phyloP scores from a whole-genome alignment of 2,888 invertebrate genomes.

The Tenthredo scrophulariae region DNA sequence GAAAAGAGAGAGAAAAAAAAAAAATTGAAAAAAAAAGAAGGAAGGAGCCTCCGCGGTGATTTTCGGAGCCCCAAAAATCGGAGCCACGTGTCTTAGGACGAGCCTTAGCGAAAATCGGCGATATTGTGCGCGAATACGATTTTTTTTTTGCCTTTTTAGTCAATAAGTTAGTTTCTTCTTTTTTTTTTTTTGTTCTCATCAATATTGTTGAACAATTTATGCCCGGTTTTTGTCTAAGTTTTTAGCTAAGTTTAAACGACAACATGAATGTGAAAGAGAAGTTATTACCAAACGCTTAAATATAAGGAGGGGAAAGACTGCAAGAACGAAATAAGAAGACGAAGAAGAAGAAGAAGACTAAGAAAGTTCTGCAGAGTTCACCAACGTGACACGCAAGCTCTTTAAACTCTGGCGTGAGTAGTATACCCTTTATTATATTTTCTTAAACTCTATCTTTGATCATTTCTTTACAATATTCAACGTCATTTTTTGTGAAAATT shows the following conservation, averaged over 20 bases:
- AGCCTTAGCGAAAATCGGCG: background rate
- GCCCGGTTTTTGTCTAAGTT: background rate
- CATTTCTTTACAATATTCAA: background rate
- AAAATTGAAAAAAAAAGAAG: background rate
- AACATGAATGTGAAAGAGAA: conserved; percentile 45
- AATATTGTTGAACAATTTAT: background rate
- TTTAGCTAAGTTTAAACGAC: background rate
- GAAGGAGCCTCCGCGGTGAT: background rate
- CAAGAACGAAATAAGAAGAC: background rate
- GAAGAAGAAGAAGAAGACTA: background rate
- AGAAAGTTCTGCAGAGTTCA: background rate
- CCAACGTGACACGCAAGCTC: conserved; percentile 35
- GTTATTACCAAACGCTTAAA: conserved; percentile 24
- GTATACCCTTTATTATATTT: background rate
- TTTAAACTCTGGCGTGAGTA: conserved; percentile 42
- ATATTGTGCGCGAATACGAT: background rate
- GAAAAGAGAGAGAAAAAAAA: background rate
- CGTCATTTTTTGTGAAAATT: background rate
- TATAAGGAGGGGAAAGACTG: background rate
- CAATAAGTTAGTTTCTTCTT: background rate
- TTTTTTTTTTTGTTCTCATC: background rate
- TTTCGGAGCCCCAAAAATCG: background rate
- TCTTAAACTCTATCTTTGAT: background rate
- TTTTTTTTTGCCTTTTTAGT: background rate
- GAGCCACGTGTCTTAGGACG: conserved; percentile 16